These are phyloP conservation scores for Drosophila eohydei DNA, from an alignment of 2,888 invertebrate species.

Conservation along the genomic window DNA sequence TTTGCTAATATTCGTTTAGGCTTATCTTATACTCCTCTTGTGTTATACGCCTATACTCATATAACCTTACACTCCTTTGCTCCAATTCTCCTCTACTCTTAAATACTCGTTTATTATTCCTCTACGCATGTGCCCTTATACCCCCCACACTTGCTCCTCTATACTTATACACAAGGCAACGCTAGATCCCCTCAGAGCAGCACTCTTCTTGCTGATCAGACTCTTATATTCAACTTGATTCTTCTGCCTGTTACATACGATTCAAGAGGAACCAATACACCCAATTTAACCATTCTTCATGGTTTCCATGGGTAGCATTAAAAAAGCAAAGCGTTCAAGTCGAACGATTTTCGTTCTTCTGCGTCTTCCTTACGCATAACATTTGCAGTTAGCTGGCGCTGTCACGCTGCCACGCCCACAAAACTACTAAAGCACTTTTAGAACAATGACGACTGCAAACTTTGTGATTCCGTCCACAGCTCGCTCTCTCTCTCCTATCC, in stretches of 20 bases:
- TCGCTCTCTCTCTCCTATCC: not conserved
- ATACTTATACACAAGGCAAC: too few species aligned
- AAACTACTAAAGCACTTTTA: constrained; percentile 61
- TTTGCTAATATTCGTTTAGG: not conserved
- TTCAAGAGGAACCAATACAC: not conserved
- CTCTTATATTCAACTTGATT: not conserved
- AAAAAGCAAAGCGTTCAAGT: constrained; percentile 27
- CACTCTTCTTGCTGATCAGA: too few species aligned
- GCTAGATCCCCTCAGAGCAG: too few species aligned
- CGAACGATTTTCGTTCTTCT: constrained; percentile 32
- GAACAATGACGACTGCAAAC: constrained; percentile 70
- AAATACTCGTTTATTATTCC: too few species aligned
- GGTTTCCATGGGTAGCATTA: not conserved
- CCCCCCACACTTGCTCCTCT: too few species aligned
- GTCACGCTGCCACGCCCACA: constrained; percentile 61
- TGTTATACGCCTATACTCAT: not conserved
- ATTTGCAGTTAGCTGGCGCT: constrained; percentile 61
- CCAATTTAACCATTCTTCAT: too few species aligned
- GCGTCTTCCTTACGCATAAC: constrained; percentile 58
- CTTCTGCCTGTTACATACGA: not conserved
- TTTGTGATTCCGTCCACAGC: constrained; percentile 25
- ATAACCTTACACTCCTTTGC: too few species aligned
- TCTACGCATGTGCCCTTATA: too few species aligned
- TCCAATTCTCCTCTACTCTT: too few species aligned
- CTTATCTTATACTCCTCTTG: not conserved